Conservation (phyloP, 1,140 invertebrate species). For the Copidosoma floridanum region DNA sequence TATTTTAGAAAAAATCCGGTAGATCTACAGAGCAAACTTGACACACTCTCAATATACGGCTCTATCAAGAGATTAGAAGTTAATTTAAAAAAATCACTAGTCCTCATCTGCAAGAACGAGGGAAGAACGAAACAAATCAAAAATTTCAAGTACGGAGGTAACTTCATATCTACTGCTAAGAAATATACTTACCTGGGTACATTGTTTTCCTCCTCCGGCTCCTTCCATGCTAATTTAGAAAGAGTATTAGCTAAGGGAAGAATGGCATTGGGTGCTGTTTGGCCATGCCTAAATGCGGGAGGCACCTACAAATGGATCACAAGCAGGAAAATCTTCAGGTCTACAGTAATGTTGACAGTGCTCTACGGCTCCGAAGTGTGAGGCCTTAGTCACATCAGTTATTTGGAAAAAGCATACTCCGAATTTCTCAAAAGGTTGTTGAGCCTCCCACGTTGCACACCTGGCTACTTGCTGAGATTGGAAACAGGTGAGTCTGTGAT, state of each 20-base stretch:
- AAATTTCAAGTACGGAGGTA: constrained; percentile 10
- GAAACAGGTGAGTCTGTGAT: constrained; percentile 10
- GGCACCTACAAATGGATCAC: constrained; percentile 10
- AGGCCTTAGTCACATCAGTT: constrained; percentile 10
- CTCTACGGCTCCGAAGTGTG: constrained; percentile 22
- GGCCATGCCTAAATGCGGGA: constrained; percentile 6
- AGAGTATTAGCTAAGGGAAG: not conserved
- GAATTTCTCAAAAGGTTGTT: constrained; percentile 23
- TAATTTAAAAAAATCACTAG: constrained; percentile 28
- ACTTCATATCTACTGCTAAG: not conserved
- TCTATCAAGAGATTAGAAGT: constrained; percentile 20
- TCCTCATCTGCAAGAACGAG: constrained; percentile 25
- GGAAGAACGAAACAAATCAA: constrained; percentile 11
- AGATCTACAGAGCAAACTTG: not conserved
- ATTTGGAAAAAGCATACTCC: constrained; percentile 17
- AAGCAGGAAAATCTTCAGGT: constrained; percentile 21
- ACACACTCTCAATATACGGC: constrained; percentile 19
- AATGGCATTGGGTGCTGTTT: constrained; percentile 6
- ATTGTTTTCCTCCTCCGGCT: constrained; percentile 2
- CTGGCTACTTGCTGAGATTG: constrained; percentile 19
- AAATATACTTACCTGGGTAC: constrained; percentile 25
- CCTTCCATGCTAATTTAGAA: not conserved
- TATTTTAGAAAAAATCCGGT: not conserved
- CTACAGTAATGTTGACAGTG: constrained; percentile 17
- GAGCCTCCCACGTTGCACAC: constrained; percentile 16